These are phyloP conservation scores for Lithophane ornitopus DNA, from an alignment of 2,888 invertebrate genomes.

Conservation along the genomic window DNA sequence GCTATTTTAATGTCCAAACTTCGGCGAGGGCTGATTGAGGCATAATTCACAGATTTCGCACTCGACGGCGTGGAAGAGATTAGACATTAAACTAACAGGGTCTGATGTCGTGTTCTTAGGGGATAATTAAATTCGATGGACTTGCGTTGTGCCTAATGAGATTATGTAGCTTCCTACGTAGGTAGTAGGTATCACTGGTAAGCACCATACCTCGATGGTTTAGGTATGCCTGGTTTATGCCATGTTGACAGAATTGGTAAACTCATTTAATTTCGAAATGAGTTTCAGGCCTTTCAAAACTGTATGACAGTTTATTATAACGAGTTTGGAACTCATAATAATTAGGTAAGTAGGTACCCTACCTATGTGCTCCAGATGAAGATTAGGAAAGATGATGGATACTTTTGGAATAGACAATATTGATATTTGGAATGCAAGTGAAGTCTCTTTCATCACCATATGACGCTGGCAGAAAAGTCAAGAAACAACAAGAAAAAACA, in stretches of 20 bases:
- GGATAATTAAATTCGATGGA: constrained; percentile 33
- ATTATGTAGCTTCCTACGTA: constrained; percentile 8
- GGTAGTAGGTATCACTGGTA: neutral
- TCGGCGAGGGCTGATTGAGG: constrained; percentile 29
- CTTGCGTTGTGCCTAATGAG: constrained; percentile 27
- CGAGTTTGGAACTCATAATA: too few relatives aligned
- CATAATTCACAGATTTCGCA: constrained; percentile 62
- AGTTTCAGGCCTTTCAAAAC: too few relatives aligned
- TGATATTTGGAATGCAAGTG: too few relatives aligned
- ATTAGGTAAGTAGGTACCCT: too few relatives aligned
- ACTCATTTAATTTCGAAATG: too few relatives aligned
- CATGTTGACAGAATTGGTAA: too few relatives aligned
- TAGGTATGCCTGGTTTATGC: too few relatives aligned
- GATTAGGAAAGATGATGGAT: too few relatives aligned
- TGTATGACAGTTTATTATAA: too few relatives aligned
- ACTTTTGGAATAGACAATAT: too few relatives aligned
- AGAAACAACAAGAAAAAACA: neutral
- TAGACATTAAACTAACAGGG: constrained; percentile 52
- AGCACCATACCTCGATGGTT: neutral
- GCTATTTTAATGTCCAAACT: constrained; percentile 25
- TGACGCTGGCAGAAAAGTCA: neutral
- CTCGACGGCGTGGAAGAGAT: constrained; percentile 60
- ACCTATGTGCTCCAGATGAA: too few relatives aligned
- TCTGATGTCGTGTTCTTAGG: constrained; percentile 30
- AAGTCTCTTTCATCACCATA: neutral